phyloP scores from a whole-genome alignment of 2,888 invertebrate genomes.

The Cheilosia grossa region DNA sequence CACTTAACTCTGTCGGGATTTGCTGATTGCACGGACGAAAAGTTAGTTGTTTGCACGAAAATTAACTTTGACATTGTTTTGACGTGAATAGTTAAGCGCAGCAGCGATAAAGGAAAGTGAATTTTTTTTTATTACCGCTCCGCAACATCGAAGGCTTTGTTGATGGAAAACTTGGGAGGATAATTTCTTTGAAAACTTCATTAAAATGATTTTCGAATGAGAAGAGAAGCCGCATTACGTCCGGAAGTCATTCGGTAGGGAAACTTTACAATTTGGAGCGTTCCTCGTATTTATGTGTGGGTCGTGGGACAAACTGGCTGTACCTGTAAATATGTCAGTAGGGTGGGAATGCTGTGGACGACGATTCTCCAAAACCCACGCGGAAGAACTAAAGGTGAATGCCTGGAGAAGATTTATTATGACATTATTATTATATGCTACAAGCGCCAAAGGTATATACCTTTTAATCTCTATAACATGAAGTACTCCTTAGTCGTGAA shows the following conservation, averaged over 20 bases:
- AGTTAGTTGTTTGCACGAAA: slow-evolving; percentile 68
- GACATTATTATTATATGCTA: too few species aligned
- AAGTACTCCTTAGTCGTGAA: too few species aligned
- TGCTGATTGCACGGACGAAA: slow-evolving; percentile 55
- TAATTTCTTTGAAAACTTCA: slow-evolving; percentile 42
- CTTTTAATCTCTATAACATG: too few species aligned
- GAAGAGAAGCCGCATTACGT: slow-evolving; percentile 10
- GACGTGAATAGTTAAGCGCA: slow-evolving; percentile 50
- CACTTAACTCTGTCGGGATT: slow-evolving; percentile 49
- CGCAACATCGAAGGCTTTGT: slow-evolving; percentile 1
- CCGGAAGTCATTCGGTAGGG: background rate
- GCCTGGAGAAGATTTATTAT: too few species aligned
- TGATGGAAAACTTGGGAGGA: slow-evolving; percentile 15
- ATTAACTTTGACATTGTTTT: slow-evolving; percentile 73
- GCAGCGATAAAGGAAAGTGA: background rate
- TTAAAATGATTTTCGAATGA: slow-evolving; percentile 46
- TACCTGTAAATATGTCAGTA: too few species aligned
- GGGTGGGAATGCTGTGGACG: too few species aligned
- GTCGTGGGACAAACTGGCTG: too few species aligned
- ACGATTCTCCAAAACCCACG: too few species aligned
- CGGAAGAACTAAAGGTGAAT: too few species aligned
- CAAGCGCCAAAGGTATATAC: too few species aligned
- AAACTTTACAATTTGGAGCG: background rate
- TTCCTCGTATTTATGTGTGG: background rate
- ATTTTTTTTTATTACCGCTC: background rate